Conservation (phyloP, 64 coral and sea anemone genomes). For the Cladopsammia gracilis region DNA sequence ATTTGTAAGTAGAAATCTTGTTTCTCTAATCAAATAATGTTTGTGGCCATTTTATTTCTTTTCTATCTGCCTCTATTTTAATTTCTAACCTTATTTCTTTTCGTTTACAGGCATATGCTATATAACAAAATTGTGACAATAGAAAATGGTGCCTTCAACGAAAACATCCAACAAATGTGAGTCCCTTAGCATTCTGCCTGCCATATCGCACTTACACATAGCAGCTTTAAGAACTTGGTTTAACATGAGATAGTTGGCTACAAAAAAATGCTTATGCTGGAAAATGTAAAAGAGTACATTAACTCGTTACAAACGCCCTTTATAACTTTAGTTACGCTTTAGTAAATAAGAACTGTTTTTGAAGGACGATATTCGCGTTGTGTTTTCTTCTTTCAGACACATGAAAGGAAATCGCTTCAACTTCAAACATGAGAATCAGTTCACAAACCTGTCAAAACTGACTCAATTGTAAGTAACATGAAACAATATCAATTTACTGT, state of each 20-base stretch:
- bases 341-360: too few relatives aligned
- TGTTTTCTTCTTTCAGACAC: conserved; percentile 63
- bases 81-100: not conserved
- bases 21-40: not conserved
- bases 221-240: too few relatives aligned
- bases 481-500: not conserved
- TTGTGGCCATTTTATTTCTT: not conserved
- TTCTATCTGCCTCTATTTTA: too few relatives aligned
- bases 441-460: conserved; percentile 85
- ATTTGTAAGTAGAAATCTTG: conserved; percentile 66
- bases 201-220: too few relatives aligned
- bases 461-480: conserved; percentile 72
- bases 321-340: too few relatives aligned
- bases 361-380: not conserved
- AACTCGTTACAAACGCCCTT: too few relatives aligned
- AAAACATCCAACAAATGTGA: conserved; percentile 69
- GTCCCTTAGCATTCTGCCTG: not conserved
- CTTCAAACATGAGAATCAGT: conserved; percentile 96
- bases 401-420: conserved; percentile 78
- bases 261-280: too few relatives aligned
- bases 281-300: too few relatives aligned
- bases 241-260: too few relatives aligned
- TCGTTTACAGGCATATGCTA: not conserved
- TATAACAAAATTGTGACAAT: conserved; percentile 77
- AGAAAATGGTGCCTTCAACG: conserved; percentile 87